Evolutionary conservation across 2,888 invertebrate genomes (phyloP).

Genomic region (Scelioninae gen. 1): DNA sequence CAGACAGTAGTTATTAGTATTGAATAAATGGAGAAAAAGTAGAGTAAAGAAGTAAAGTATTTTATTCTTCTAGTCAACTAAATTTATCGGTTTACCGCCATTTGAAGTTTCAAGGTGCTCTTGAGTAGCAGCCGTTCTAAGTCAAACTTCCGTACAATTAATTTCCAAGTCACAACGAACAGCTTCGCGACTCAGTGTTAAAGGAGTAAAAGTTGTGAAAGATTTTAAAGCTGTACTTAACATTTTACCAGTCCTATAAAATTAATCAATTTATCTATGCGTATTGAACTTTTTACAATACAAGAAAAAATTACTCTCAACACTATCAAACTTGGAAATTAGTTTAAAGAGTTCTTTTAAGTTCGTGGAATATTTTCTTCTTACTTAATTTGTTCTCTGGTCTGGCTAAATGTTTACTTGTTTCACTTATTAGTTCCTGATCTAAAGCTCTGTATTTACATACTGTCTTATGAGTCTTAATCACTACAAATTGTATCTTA

Average conservation of each 20-base stretch:
- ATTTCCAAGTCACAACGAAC: slow-evolving; percentile 72
- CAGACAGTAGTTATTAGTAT: no score
- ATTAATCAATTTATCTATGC: slow-evolving; percentile 48
- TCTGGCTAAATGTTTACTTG: slow-evolving; percentile 1
- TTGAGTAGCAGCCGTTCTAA: slow-evolving; percentile 75
- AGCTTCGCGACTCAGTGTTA: slow-evolving; percentile 42
- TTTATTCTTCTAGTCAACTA: slow-evolving; percentile 23
- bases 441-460: slow-evolving; percentile 5
- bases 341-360: slow-evolving; percentile 10
- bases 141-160: slow-evolving; percentile 77
- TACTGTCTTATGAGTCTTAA: not conserved
- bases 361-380: slow-evolving; percentile 3
- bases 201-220: slow-evolving; percentile 38
- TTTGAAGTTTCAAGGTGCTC: slow-evolving; percentile 42
- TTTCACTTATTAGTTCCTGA: slow-evolving; percentile 9
- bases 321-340: slow-evolving; percentile 10
- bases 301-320: slow-evolving; percentile 11
- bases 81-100: slow-evolving; percentile 32
- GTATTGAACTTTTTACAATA: slow-evolving; percentile 22
- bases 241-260: slow-evolving; percentile 20
- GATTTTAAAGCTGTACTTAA: slow-evolving; percentile 43
- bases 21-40: no score
- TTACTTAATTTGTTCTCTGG: not conserved
- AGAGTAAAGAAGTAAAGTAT: no score
- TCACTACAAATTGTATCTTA: slow-evolving; percentile 3